Evolutionary conservation across 35 echinoderm and acorn worm genomes (phyloP).

Genomic region (Ophiothrix spiculata): DNA sequence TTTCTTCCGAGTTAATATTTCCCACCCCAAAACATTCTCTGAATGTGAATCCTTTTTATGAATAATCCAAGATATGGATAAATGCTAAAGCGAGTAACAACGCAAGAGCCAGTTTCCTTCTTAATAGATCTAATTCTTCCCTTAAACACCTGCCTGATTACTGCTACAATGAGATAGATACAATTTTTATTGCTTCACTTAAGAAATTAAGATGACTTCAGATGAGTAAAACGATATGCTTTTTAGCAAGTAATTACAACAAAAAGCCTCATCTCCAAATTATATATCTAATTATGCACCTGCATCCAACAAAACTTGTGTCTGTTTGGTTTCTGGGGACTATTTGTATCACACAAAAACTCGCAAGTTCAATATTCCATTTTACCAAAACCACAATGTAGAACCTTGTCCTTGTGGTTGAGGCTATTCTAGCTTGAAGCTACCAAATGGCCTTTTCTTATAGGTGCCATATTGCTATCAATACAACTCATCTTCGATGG

Average conservation of each 20-base stretch:
- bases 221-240: neutral
- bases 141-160: no score
- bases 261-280: neutral
- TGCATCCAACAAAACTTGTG: neutral
- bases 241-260: conserved; percentile 6
- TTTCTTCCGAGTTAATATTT: no score
- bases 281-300: neutral
- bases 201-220: neutral
- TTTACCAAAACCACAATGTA: neutral
- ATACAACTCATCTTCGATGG: neutral
- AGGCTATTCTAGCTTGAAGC: neutral
- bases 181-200: neutral
- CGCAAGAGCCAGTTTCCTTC: no score
- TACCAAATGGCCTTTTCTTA: neutral
- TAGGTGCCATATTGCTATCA: neutral
- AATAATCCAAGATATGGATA: no score
- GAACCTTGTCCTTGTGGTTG: neutral
- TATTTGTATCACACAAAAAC: neutral
- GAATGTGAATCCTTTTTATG: no score
- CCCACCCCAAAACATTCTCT: no score
- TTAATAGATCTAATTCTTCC: no score
- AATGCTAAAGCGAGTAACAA: no score
- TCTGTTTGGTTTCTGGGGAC: neutral
- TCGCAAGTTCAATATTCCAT: neutral
- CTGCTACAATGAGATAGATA: conserved; percentile 2